phyloP scores from a whole-genome alignment of 1,140 invertebrate species.

The Scaptomyza montana region DNA sequence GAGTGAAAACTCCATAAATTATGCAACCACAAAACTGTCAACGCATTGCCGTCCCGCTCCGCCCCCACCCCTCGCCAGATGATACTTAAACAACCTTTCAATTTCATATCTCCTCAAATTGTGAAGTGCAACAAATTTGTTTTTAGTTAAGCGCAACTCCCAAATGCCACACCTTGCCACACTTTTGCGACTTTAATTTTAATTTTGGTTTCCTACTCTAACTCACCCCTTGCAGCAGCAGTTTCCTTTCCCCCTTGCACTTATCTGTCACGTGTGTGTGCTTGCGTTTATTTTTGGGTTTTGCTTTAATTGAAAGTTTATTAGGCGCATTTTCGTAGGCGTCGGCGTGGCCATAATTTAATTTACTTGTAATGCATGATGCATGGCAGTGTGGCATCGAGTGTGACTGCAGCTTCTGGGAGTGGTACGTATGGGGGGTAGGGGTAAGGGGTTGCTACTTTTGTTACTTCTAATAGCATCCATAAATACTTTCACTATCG shows the following conservation, averaged over 20 bases:
- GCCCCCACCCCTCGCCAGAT: conserved; percentile 10
- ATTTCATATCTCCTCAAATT: conserved; percentile 20
- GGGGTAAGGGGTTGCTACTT: conserved; percentile 19
- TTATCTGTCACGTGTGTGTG: conserved; percentile 3
- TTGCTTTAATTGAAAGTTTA: conserved; percentile 77
- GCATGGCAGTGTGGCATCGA: conserved; percentile 35
- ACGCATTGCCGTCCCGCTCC: conserved; percentile 47
- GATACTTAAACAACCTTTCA: conserved; percentile 1
- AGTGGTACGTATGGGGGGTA: too few species aligned
- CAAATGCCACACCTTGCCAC: conserved; percentile 31
- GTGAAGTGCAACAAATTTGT: conserved; percentile 74
- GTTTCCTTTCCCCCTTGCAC: conserved; percentile 36
- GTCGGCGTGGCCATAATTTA: conserved; percentile 56
- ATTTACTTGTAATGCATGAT: conserved; percentile 63
- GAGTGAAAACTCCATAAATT: conserved; percentile 58
- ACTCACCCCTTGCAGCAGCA: conserved; percentile 31
- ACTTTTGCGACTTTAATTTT: conserved; percentile 26
- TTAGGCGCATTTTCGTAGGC: conserved; percentile 53
- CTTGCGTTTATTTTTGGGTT: conserved; percentile 45
- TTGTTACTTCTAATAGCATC: conserved; percentile 37
- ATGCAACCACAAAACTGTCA: conserved; percentile 70
- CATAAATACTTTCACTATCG: conserved; percentile 45
- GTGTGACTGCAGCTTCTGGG: conserved; percentile 6
- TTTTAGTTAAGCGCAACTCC: conserved; percentile 54
- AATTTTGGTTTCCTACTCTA: conserved; percentile 11